phyloP scores from a whole-genome alignment of 2,888 invertebrate genomes.

The Phragmatobia fuliginosa region DNA sequence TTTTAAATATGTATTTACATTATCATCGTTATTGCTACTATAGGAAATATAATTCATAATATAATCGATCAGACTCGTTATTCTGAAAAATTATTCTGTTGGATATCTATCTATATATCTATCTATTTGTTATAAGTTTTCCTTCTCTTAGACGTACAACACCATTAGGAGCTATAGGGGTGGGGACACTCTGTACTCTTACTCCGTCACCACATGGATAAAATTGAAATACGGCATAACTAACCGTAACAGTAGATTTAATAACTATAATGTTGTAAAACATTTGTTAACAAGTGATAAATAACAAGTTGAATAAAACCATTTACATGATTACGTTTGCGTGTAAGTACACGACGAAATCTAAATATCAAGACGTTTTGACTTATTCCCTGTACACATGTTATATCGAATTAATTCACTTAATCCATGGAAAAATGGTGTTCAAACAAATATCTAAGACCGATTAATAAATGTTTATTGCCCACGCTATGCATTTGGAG shows the following conservation, averaged over 20 bases:
- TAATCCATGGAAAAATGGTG: conserved; percentile 72
- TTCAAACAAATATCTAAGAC: conserved; percentile 75
- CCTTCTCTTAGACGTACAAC: no score
- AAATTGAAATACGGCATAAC: not conserved
- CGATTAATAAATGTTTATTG: conserved; percentile 79
- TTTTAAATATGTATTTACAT: no score
- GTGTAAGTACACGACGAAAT: conserved; percentile 39
- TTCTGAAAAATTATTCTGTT: no score
- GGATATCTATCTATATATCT: no score
- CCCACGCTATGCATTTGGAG: conserved; percentile 75
- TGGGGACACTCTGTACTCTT: no score
- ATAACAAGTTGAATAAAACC: conserved; percentile 5
- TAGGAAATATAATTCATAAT: no score
- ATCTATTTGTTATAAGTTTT: no score
- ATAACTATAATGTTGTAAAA: not conserved
- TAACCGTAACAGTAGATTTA: not conserved
- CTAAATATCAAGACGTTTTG: conserved; percentile 43
- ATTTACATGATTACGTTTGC: conserved; percentile 43
- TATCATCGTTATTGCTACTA: no score
- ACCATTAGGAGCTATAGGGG: no score
- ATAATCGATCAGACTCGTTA: no score
- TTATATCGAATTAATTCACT: conserved; percentile 67
- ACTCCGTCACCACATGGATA: no score
- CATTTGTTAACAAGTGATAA: conserved; percentile 22
- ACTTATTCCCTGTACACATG: conserved; percentile 54